These are phyloP conservation scores for Drosophila grimshawi DNA, from an alignment of 1,140 invertebrate genomes.

Conservation along the genomic window DNA sequence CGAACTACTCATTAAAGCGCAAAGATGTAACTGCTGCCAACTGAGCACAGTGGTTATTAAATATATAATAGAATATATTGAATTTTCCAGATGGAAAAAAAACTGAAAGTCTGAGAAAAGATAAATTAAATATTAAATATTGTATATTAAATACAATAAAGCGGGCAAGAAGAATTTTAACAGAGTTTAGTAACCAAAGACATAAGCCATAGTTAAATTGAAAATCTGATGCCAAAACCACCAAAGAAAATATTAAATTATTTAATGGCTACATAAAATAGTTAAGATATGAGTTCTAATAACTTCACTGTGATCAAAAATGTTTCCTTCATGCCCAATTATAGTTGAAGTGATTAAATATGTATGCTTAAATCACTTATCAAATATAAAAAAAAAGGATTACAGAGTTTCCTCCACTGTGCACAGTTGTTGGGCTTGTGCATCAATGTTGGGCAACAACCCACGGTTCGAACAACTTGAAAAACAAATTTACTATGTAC, in stretches of 20 bases:
- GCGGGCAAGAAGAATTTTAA: too few relatives aligned
- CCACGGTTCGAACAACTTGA: constrained; percentile 52
- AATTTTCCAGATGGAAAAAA: too few relatives aligned
- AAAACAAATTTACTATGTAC: constrained; percentile 82
- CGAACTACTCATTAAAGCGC: constrained; percentile 15
- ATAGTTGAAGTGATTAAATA: not conserved
- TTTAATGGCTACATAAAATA: too few relatives aligned
- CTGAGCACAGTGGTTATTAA: constrained; percentile 28
- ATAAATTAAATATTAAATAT: too few relatives aligned
- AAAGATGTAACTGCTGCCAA: constrained; percentile 20
- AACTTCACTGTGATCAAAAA: not conserved
- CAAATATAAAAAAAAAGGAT: not conserved
- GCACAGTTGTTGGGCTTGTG: constrained; percentile 21
- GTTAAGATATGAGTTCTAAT: too few relatives aligned
- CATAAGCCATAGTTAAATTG: too few relatives aligned
- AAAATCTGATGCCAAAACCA: too few relatives aligned
- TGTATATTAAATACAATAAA: too few relatives aligned
- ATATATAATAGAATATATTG: not conserved
- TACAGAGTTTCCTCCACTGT: constrained; percentile 32
- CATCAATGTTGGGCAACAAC: constrained; percentile 24
- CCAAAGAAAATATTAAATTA: too few relatives aligned
- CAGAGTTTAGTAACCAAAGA: too few relatives aligned
- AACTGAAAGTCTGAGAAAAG: too few relatives aligned
- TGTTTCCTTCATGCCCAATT: not conserved
- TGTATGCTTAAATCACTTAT: not conserved